Conservation (phyloP, 2,797 vertebrate species). For the Peromyscus melanophrys region DNA sequence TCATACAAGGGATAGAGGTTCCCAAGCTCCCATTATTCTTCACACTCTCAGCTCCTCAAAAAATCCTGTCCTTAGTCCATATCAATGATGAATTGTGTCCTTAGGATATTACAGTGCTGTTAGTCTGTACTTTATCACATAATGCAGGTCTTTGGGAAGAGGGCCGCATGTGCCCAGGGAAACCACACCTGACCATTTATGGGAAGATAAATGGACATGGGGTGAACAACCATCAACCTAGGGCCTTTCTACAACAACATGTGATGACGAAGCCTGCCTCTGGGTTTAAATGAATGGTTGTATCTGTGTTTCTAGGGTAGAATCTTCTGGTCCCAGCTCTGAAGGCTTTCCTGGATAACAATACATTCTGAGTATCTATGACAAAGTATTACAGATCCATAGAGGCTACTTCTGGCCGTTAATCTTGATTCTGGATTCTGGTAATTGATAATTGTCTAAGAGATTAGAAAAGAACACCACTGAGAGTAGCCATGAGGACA, state of each 20-base stretch:
- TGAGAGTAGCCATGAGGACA: neutral
- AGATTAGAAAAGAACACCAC: neutral
- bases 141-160: neutral
- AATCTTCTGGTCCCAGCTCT: neutral
- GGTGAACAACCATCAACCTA: neutral
- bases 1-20: neutral
- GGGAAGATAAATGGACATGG: neutral
- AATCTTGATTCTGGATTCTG: neutral
- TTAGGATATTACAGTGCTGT: neutral
- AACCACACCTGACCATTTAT: neutral
- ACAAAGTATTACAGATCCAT: neutral
- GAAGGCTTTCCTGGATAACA: neutral
- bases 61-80: neutral
- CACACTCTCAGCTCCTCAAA: neutral
- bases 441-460: neutral
- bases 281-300: neutral
- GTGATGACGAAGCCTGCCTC: neutral
- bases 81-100: neutral
- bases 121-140: neutral
- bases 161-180: neutral
- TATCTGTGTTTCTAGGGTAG: too few species aligned
- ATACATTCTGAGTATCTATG: neutral
- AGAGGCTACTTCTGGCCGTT: neutral
- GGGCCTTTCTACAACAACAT: neutral
- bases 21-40: rapidly evolving